Conservation (phyloP, 2,888 invertebrate species). For the Rotaria socialis region DNA sequence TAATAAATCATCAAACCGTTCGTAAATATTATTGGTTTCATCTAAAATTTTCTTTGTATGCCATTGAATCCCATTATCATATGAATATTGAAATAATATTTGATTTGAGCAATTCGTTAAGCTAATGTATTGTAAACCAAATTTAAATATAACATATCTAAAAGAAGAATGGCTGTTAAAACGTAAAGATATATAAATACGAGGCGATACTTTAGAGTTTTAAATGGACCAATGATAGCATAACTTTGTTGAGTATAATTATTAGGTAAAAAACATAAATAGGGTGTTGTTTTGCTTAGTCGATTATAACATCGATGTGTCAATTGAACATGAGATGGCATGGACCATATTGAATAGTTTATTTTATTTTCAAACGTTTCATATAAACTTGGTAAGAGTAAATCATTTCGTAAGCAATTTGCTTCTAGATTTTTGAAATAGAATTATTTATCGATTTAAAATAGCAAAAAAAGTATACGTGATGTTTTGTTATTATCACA, state of each 20-base stretch:
- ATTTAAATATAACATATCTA: conserved; percentile 22
- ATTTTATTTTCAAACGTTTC: conserved; percentile 5
- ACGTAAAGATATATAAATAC: too few species aligned
- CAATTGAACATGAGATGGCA: not conserved
- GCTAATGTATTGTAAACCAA: not conserved
- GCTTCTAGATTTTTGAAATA: not conserved
- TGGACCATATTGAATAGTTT: not conserved
- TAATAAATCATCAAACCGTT: not conserved
- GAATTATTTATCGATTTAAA: not conserved
- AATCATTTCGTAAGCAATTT: conserved; percentile 11
- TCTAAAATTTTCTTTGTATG: not conserved
- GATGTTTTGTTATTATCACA: not conserved
- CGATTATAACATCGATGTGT: conserved; percentile 26
- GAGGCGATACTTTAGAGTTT: not conserved
- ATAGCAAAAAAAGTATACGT: not conserved
- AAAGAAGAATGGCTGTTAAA: too few species aligned
- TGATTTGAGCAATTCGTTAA: not conserved
- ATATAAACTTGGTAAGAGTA: not conserved
- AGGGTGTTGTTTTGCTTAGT: conserved; percentile 9
- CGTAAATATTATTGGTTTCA: not conserved
- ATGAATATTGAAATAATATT: conserved; percentile 27
- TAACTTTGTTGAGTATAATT: not conserved
- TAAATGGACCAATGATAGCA: not conserved
- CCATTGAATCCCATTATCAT: conserved; percentile 28
- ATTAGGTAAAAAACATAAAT: not conserved